Evolutionary conservation across 2,113 vertebrate species (phyloP), one percentile per base, ranked within the genome.

Genomic region (Neolamprologus falcicula): DNA sequence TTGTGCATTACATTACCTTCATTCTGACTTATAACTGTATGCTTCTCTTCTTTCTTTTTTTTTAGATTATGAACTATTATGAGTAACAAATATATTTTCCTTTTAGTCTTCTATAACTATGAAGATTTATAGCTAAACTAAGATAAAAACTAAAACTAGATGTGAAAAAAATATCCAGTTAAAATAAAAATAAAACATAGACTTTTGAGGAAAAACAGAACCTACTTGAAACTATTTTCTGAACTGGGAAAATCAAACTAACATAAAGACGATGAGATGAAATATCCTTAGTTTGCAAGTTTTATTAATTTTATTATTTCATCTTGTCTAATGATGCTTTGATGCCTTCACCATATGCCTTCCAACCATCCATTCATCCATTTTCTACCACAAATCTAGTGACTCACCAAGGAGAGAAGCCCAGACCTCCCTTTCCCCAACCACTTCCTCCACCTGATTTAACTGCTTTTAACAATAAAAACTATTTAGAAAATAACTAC

Each of bases 91-190:
- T 59, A 52, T 63, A 61, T 63, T 83, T 83, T 66, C 2, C 9
- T 82, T 17, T 40, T 33, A 90, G 55, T 80, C 11, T n/a, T 84
- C 66, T 88, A 5, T 12, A 84, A 86, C 78, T 35, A 94, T 94
- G 93, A 95, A 93, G 90, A 24, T 78, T 63, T 92, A 79, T 66
- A 66, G 61, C 17, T 35, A 42, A 71, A 71, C n/a, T 42, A 71
- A 42, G 8, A 13, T 24, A 16, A 71, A 71, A 42, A 24, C 37
- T 71, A 24, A 71, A 42, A 71, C 37, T 71, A 40, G 12, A 24
- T 24, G n/a, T 71, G 35, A 24, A 40, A 71, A 66, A 71, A 71
- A 40, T 24, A 71, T 24, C 37, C n/a, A 71, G n/a, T 40, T 42
- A 71, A 71, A 71, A 71, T 24, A 71, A 71, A 71, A 42, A 24